Evolutionary conservation across 2,797 vertebrate genomes (phyloP).

Genomic region (Danio choprae): DNA sequence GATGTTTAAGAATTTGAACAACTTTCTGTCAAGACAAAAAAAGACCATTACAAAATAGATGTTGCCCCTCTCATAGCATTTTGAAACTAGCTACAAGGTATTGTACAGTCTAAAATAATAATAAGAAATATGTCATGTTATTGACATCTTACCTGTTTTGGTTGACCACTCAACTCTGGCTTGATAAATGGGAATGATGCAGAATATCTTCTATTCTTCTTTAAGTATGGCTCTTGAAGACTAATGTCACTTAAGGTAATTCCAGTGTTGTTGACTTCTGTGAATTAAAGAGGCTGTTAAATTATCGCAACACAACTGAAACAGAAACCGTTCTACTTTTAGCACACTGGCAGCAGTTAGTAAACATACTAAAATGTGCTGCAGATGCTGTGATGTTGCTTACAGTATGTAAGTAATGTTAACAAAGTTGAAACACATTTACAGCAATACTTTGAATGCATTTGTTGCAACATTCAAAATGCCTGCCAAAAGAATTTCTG

Average conservation of each 20-base stretch:
- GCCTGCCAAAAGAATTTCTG: not conserved
- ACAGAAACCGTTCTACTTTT: not conserved
- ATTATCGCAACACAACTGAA: not conserved
- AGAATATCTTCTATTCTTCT: not conserved
- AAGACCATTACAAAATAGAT: not conserved
- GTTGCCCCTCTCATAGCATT: not conserved
- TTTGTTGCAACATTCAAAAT: not conserved
- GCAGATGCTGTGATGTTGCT: too few relatives aligned
- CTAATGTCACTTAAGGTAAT: not conserved
- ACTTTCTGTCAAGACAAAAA: not conserved
- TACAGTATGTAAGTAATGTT: not conserved
- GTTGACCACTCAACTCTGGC: not conserved
- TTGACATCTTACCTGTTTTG: not conserved
- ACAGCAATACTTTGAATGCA: not conserved
- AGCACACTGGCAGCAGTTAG: not conserved
- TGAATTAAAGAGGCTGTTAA: not conserved
- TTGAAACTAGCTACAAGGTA: not conserved
- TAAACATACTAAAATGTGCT: not conserved
- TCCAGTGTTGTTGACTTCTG: not conserved
- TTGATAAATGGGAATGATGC: conserved; percentile 20
- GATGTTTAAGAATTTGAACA: not conserved
- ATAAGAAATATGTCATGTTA: not conserved
- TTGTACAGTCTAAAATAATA: not conserved
- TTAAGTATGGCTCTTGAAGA: not conserved
- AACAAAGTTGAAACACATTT: not conserved